Evolutionary conservation across 2,113 vertebrate species (phyloP).

Genomic region (Synchiropus splendidus): DNA sequence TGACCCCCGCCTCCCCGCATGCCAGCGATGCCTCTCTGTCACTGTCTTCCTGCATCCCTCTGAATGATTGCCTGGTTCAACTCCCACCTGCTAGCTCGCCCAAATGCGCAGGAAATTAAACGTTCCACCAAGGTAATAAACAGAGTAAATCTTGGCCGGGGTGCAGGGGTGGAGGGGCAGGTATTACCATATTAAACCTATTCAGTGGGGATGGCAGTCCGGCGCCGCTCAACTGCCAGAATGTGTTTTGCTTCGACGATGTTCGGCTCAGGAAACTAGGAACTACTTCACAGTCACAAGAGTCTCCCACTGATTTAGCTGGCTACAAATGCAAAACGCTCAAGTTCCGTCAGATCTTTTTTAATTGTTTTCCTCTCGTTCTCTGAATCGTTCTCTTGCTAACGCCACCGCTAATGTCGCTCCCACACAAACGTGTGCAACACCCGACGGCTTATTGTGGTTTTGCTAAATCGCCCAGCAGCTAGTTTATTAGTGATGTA

Average conservation of each 20-base stretch:
- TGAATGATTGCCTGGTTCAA: slow-evolving; percentile 64
- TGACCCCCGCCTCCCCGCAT: no score
- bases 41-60: slow-evolving; percentile 45
- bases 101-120: slow-evolving; percentile 64
- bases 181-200: slow-evolving; percentile 39
- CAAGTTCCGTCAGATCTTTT: no score
- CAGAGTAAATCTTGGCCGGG: slow-evolving; percentile 44
- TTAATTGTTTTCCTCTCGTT: no score
- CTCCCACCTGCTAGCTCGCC: slow-evolving; percentile 46
- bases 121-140: slow-evolving; percentile 47
- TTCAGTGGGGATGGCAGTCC: slow-evolving; percentile 19
- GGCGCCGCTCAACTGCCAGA: slow-evolving; percentile 24
- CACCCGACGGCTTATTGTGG: slow-evolving; percentile 4
- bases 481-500: slow-evolving; percentile 9
- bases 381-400: no score
- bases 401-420: slow-evolving; percentile 2
- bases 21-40: slow-evolving; percentile 54
- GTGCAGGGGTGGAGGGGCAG: slow-evolving; percentile 10
- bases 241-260: no score
- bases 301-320: no score
- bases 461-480: no score
- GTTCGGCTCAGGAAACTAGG: no score
- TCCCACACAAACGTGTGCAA: slow-evolving; percentile 7
- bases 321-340: no score
- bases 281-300: no score